Evolutionary conservation across 2,797 vertebrate species (phyloP).

Genomic region (Jordanella pulchra): DNA sequence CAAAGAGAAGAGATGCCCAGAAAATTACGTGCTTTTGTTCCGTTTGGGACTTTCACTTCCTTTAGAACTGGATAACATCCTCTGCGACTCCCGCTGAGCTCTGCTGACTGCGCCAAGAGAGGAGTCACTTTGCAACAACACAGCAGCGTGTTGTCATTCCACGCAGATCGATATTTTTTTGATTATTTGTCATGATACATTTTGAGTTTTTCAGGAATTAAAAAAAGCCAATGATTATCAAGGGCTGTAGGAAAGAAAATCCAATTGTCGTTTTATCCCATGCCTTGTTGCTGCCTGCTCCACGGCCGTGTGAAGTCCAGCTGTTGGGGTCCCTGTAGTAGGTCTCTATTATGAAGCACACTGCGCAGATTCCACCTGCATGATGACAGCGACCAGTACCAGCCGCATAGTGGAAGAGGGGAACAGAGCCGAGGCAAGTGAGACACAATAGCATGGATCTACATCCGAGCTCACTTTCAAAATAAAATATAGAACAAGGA

Average conservation of each 20-base stretch:
- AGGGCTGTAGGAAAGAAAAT: constrained; percentile 5
- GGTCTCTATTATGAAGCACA: constrained; percentile 32
- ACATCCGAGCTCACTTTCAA: constrained; percentile 35
- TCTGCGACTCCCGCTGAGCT: constrained; percentile 54
- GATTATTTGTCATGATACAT: neutral
- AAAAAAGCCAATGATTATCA: neutral
- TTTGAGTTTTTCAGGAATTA: neutral
- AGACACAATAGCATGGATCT: fast-evolving
- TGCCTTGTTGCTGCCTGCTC: constrained; percentile 2
- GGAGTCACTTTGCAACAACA: constrained; percentile 47
- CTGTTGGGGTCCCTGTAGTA: constrained; percentile 11
- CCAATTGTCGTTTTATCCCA: neutral
- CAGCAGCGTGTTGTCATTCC: constrained; percentile 7
- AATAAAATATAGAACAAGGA: constrained; percentile 25
- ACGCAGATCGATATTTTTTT: neutral
- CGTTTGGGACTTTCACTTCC: constrained; percentile 41
- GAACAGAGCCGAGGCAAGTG: constrained; percentile 12
- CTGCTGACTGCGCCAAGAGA: constrained; percentile 60
- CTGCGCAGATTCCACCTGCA: constrained; percentile 82
- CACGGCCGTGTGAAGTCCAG: neutral
- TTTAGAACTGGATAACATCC: constrained; percentile 54
- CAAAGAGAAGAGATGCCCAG: constrained; percentile 10
- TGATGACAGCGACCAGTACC: constrained; percentile 71
- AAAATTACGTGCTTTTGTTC: constrained; percentile 33
- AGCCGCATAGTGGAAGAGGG: constrained; percentile 58